phyloP scores from a whole-genome alignment of 2,113 vertebrate species.

The Ivindomyrus marchei region DNA sequence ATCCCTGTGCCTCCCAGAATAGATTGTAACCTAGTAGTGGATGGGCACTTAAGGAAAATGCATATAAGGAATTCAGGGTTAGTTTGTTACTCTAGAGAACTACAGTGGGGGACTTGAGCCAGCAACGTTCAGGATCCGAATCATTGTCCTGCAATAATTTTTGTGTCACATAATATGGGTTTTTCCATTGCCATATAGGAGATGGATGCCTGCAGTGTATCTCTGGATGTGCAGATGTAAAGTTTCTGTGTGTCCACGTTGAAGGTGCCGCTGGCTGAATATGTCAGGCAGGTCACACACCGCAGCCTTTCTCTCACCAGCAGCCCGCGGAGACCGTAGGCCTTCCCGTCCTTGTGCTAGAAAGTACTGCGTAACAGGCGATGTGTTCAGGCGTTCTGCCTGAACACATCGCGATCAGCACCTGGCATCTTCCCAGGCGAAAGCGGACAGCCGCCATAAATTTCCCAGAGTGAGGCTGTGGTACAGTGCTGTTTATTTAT shows the following conservation, averaged over 20 bases:
- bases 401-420: neutral
- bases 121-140: neutral
- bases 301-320: neutral
- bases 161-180: neutral
- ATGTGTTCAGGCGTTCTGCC: neutral
- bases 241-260: neutral
- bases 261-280: neutral
- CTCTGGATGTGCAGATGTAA: neutral
- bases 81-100: neutral
- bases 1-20: neutral
- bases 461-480: neutral
- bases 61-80: neutral
- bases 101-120: neutral
- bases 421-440: neutral
- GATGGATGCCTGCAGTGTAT: neutral
- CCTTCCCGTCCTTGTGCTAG: neutral
- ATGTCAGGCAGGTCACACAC: neutral
- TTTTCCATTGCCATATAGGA: neutral
- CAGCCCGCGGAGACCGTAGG: neutral
- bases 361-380: neutral
- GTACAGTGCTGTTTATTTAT: neutral
- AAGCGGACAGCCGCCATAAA: neutral
- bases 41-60: neutral
- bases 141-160: neutral
- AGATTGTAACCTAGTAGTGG: neutral